Conservation (phyloP, 92 coral and sea anemone species). For the Micromussa lordhowensis region DNA sequence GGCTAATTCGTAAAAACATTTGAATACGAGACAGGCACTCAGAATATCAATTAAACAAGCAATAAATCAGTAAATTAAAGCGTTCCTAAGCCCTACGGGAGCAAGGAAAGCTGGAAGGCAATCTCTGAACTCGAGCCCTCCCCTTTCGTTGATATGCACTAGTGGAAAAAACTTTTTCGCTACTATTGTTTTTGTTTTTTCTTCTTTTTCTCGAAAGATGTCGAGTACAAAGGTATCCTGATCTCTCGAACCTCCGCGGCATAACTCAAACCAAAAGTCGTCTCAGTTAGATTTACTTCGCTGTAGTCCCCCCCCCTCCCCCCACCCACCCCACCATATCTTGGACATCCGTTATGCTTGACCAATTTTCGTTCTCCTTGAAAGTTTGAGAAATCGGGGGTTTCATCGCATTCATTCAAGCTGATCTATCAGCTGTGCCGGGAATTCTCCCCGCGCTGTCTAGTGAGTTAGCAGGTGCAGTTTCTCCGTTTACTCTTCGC, state of each 20-base stretch:
- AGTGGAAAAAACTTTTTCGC: neutral
- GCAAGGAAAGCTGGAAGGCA: neutral
- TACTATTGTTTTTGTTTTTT: neutral
- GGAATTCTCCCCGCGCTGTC: neutral
- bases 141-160: neutral
- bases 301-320: neutral
- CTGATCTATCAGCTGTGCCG: neutral
- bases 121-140: neutral
- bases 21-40: too few relatives aligned
- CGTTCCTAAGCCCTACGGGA: neutral
- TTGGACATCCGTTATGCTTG: neutral
- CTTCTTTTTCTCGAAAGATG: neutral
- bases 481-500: slow-evolving; percentile 10
- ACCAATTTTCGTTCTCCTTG: too few relatives aligned
- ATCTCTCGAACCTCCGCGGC: too few relatives aligned
- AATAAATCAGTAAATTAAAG: neutral
- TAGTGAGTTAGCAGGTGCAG: slow-evolving; percentile 11
- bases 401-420: neutral
- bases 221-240: neutral
- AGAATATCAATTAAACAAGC: neutral
- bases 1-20: too few relatives aligned
- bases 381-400: too few relatives aligned
- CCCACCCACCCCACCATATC: too few relatives aligned
- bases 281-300: too few relatives aligned
- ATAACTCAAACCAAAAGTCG: too few relatives aligned